phyloP scores from a whole-genome alignment of 2,113 vertebrate genomes.

The Gulo gulo region DNA sequence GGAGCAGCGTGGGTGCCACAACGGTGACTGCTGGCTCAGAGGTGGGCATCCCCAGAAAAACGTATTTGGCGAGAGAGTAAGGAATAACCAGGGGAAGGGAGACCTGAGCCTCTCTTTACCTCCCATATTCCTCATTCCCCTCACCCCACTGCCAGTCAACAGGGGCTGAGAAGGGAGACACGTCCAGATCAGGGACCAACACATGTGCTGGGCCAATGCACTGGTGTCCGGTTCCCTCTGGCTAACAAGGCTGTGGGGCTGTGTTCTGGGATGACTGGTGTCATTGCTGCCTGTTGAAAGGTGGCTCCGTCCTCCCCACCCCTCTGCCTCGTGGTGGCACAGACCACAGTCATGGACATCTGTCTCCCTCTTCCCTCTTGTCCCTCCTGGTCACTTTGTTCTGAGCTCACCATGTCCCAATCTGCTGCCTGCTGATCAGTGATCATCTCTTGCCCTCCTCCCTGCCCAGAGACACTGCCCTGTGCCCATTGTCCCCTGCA shows the following conservation, averaged over 20 bases:
- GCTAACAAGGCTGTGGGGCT: not conserved
- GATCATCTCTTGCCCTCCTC: accelerated
- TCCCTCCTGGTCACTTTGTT: not conserved
- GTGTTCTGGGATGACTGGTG: not conserved
- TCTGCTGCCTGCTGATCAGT: not conserved
- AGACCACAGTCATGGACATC: not conserved
- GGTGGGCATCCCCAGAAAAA: not conserved
- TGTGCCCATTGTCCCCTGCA: not conserved
- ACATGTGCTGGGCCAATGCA: accelerated
- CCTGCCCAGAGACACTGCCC: not conserved
- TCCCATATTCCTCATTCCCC: accelerated
- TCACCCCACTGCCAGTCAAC: accelerated
- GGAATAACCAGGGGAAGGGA: not conserved
- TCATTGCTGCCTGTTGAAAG: not conserved
- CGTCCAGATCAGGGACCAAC: too few relatives aligned
- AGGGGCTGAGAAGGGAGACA: not conserved
- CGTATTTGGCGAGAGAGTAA: not conserved
- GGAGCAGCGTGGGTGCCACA: accelerated
- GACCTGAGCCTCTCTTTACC: too few relatives aligned
- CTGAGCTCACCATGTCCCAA: not conserved
- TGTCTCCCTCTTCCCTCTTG: not conserved
- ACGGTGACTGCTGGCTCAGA: not conserved
- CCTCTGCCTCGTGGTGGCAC: not conserved
- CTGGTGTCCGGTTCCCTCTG: not conserved
- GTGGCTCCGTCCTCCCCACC: accelerated